These are phyloP conservation scores for Hemithea aestivaria DNA, from an alignment of 2,888 invertebrate species.

Conservation along the genomic window DNA sequence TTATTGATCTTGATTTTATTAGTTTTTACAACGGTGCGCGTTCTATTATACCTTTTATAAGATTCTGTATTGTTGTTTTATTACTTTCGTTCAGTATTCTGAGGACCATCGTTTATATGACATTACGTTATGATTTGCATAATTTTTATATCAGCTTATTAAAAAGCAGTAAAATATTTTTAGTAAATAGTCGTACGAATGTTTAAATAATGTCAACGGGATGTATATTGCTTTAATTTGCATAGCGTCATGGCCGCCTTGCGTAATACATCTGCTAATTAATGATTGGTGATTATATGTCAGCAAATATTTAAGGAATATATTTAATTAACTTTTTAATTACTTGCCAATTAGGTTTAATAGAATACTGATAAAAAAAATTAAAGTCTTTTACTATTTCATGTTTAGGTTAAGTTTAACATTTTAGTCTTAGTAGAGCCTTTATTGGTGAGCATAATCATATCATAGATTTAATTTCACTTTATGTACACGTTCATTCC, in stretches of 20 bases:
- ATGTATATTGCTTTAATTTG: neutral
- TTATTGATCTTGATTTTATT: constrained; percentile 71
- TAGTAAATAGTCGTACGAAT: constrained; percentile 2
- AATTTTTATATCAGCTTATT: constrained; percentile 31
- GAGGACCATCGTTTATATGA: no score
- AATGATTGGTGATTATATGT: constrained; percentile 1
- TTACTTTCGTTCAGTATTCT: constrained; percentile 17
- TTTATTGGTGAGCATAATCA: no score
- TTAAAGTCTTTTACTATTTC: no score
- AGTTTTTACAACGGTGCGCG: constrained; percentile 33
- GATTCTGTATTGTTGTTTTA: constrained; percentile 30
- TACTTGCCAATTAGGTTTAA: no score
- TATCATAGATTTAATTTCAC: no score
- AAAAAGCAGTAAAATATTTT: constrained; percentile 29
- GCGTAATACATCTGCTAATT: neutral
- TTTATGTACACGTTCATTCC: no score
- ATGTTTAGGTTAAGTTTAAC: no score
- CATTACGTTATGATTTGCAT: constrained; percentile 17
- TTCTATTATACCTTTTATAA: constrained; percentile 33
- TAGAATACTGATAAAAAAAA: no score
- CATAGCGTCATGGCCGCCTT: constrained; percentile 8
- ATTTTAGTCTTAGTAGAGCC: no score
- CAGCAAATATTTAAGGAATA: no score
- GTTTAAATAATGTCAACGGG: constrained; percentile 1
- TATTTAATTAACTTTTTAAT: no score